These are phyloP conservation scores for Oscheius sp. DNA, from an alignment of 2,888 invertebrate genomes.

Conservation along the genomic window DNA sequence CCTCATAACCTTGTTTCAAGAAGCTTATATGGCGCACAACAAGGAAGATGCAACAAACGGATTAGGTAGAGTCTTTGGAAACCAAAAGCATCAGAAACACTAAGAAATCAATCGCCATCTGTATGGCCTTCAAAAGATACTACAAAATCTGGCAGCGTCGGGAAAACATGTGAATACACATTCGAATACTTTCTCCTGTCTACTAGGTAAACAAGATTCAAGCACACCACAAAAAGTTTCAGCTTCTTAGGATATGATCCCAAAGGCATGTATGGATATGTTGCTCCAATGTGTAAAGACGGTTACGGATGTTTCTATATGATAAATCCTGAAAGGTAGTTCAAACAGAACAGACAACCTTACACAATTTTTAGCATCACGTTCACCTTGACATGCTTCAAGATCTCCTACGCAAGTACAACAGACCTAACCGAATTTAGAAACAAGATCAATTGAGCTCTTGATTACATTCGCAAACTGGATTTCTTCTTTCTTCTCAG, in stretches of 20 bases:
- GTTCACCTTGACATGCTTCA: constrained; percentile 44
- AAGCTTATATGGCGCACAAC: constrained; percentile 55
- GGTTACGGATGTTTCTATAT: constrained; percentile 80
- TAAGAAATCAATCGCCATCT: constrained; percentile 50
- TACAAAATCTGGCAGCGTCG: neutral
- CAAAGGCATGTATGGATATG: constrained; percentile 77
- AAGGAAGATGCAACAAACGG: constrained; percentile 47
- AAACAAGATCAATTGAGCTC: no score
- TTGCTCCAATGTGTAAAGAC: constrained; percentile 79
- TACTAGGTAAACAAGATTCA: constrained; percentile 41
- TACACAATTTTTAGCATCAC: constrained; percentile 40
- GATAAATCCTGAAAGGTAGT: constrained; percentile 74
- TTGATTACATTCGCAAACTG: no score
- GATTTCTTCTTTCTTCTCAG: no score
- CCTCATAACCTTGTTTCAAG: constrained; percentile 36
- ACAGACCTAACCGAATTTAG: constrained; percentile 31
- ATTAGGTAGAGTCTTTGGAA: constrained; percentile 29
- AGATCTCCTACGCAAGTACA: constrained; percentile 37
- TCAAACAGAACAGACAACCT: neutral
- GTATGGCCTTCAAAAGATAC: constrained; percentile 42
- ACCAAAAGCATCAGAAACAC: neutral
- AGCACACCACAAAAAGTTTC: constrained; percentile 9
- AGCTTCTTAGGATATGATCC: constrained; percentile 54
- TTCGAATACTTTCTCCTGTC: constrained; percentile 44
- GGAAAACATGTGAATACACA: constrained; percentile 13